These are phyloP conservation scores for Liodrosophila aerea DNA, from an alignment of 2,888 invertebrate genomes.

Conservation along the genomic window DNA sequence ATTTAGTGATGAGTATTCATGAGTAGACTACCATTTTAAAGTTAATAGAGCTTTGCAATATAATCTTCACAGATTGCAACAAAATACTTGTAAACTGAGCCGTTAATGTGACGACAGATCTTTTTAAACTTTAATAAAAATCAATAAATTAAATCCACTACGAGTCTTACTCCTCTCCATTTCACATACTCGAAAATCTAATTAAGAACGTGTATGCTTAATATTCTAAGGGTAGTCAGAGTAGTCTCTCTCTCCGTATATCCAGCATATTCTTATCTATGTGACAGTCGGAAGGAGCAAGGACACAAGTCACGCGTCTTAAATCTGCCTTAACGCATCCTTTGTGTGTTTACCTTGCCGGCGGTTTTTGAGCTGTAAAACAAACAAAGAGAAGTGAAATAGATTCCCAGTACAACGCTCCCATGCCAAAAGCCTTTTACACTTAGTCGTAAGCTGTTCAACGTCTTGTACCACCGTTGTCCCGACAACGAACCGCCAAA, in stretches of 20 bases:
- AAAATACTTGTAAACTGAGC: no score
- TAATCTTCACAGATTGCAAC: no score
- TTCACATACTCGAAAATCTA: conserved; percentile 13
- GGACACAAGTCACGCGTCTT: conserved; percentile 3
- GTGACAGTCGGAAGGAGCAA: not conserved
- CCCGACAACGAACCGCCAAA: conserved; percentile 42
- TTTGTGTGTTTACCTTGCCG: conserved; percentile 49
- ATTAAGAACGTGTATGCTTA: conserved; percentile 24
- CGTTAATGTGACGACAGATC: no score
- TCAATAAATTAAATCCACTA: conserved; percentile 11
- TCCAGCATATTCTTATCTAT: conserved; percentile 3
- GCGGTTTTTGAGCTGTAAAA: conserved; percentile 25
- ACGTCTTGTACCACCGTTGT: conserved; percentile 41
- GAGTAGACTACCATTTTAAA: no score
- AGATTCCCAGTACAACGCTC: conserved; percentile 29
- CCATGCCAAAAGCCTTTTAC: conserved; percentile 42
- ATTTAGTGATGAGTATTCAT: no score
- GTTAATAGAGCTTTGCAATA: no score
- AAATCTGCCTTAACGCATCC: conserved; percentile 31
- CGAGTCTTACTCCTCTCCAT: not conserved
- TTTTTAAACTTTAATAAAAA: not conserved
- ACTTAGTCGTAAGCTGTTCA: conserved; percentile 57
- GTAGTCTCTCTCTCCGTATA: not conserved
- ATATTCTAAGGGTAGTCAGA: not conserved
- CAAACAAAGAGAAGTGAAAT: conserved; percentile 41